Conservation (phyloP, 1,140 invertebrate genomes). For the Marisa cornuarietis region DNA sequence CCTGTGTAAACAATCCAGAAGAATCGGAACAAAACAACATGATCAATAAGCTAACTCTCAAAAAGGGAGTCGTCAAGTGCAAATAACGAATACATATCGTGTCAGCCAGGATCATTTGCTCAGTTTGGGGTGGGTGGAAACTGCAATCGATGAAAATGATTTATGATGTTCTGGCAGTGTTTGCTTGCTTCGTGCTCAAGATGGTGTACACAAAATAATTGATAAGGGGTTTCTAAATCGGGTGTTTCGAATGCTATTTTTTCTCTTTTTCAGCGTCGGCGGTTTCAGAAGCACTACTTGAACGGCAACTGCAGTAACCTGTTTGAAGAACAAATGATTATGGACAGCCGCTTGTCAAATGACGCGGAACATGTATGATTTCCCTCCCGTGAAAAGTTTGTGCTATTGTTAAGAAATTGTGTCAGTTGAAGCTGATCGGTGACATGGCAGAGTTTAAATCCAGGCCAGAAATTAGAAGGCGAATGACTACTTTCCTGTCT, state of each 20-base stretch:
- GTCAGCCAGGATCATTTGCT: too few species aligned
- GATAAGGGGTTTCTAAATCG: not conserved
- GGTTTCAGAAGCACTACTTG: slow-evolving; percentile 23
- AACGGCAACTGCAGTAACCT: slow-evolving; percentile 22
- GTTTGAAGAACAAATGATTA: slow-evolving; percentile 24
- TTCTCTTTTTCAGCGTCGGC: slow-evolving; percentile 15
- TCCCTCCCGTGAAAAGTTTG: not conserved
- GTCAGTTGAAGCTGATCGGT: not conserved
- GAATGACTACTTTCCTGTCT: not conserved
- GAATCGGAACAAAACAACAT: too few species aligned
- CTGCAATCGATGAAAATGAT: not conserved
- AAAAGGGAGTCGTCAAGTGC: too few species aligned
- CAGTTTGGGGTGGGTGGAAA: too few species aligned
- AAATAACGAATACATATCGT: too few species aligned
- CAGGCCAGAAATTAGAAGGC: too few species aligned
- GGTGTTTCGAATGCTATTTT: not conserved
- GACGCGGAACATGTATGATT: slow-evolving; percentile 18
- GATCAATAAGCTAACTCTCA: too few species aligned
- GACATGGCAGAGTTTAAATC: not conserved
- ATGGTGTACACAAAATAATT: not conserved
- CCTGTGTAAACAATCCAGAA: too few species aligned
- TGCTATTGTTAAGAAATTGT: not conserved
- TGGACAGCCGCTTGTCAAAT: slow-evolving; percentile 17
- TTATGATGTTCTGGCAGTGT: not conserved
- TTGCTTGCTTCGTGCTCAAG: not conserved